These are phyloP conservation scores for Limanda limanda DNA, from an alignment of 2,113 vertebrate genomes.

Conservation along the genomic window DNA sequence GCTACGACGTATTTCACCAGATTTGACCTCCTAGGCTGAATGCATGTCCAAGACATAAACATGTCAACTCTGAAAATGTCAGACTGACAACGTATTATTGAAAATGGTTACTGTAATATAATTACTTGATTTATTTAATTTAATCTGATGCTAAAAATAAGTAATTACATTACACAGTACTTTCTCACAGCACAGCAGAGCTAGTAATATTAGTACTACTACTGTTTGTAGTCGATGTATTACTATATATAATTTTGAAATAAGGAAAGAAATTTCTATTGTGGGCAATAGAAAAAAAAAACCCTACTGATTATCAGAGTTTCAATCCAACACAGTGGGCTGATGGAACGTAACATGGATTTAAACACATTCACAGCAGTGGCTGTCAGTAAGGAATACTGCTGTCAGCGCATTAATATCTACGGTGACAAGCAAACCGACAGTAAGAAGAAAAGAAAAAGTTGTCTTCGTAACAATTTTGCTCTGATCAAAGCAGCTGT, in stretches of 20 bases:
- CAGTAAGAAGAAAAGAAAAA: slow-evolving; percentile 43
- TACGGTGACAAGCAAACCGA: slow-evolving; percentile 38
- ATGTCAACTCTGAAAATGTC: neutral
- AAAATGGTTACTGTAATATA: neutral
- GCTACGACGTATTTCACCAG: neutral
- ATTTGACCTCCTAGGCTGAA: neutral
- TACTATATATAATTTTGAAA: neutral
- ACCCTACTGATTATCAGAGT: slow-evolving; percentile 12
- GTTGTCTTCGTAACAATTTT: slow-evolving; percentile 63
- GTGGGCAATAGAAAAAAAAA: neutral
- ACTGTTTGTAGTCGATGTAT: neutral
- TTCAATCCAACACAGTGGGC: slow-evolving; percentile 18
- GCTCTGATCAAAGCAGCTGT: slow-evolving; percentile 73
- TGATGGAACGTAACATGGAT: slow-evolving; percentile 30
- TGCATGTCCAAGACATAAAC: neutral
- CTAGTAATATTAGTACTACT: neutral
- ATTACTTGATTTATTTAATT: neutral
- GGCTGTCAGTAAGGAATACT: slow-evolving; percentile 57
- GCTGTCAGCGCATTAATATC: slow-evolving; percentile 56
- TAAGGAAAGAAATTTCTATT: neutral
- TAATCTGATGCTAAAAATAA: neutral
- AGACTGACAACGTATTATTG: neutral
- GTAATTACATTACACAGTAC: neutral
- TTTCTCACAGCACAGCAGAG: neutral
- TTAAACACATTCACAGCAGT: slow-evolving; percentile 59